phyloP scores from a whole-genome alignment of 1,140 invertebrate species.

The Fopius arisanus region DNA sequence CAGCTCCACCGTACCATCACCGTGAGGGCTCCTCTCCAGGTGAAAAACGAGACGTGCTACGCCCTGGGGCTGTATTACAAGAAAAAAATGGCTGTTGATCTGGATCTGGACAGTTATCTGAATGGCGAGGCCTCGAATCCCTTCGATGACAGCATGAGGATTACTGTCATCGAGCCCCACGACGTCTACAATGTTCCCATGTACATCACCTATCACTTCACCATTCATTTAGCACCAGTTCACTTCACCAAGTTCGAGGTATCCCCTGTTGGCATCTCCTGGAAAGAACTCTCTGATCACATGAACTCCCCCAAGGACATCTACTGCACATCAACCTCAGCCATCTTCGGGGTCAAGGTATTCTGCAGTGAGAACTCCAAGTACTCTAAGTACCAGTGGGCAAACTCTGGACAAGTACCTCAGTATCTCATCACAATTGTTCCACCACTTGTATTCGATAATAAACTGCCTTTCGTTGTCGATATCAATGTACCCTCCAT shows the following conservation, averaged over 20 bases:
- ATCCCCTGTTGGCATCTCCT: slow-evolving; percentile 77
- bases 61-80: slow-evolving; percentile 79
- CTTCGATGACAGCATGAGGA: slow-evolving; percentile 77
- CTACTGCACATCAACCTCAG: slow-evolving; percentile 69
- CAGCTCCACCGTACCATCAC: slow-evolving; percentile 71
- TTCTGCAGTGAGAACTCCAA: slow-evolving; percentile 59
- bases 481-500: slow-evolving; percentile 67
- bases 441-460: slow-evolving; percentile 78
- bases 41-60: slow-evolving; percentile 81
- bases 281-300: slow-evolving; percentile 78
- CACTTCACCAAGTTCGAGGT: slow-evolving; percentile 76
- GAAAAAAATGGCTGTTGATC: slow-evolving; percentile 72
- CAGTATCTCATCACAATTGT: slow-evolving; percentile 77
- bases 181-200: slow-evolving; percentile 79
- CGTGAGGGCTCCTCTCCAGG: slow-evolving; percentile 78
- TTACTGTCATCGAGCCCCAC: slow-evolving; percentile 77
- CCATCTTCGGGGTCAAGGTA: slow-evolving; percentile 73
- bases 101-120: slow-evolving; percentile 64
- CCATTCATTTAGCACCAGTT: slow-evolving; percentile 77
- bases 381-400: slow-evolving; percentile 44
- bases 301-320: slow-evolving; percentile 70
- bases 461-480: slow-evolving; percentile 77
- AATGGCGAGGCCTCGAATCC: slow-evolving; percentile 77
- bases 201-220: slow-evolving; percentile 82
- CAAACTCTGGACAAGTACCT: slow-evolving; percentile 65